Base-by-base conservation (phyloP, 2,888 invertebrate genomes). In the Dryadula phaetusa region DNA sequence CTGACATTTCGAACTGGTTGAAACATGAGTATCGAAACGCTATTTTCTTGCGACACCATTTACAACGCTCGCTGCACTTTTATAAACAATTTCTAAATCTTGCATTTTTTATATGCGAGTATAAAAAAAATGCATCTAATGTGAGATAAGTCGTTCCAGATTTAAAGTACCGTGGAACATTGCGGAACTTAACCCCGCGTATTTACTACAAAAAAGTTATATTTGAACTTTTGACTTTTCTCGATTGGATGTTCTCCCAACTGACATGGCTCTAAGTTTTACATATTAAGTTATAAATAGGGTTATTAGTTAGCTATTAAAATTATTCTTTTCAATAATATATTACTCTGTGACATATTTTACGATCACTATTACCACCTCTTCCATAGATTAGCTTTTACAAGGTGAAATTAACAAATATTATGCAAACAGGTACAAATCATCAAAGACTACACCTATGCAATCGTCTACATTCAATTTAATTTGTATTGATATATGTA, bases 1-100 rank as follows among this genome's bases (percentile, higher is more conserved):
- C 49, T 65, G 64, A 65, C 64, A 40, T 65, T 64, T 64, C 5
- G 12, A 46, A 60, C 40, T 32, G 42, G 42, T 58, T 47, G 47
- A 58, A 60, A 32, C 37, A 56, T 46, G 63, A 16, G 16, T 47
- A 60, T 58, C 47, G 58, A 40, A 60, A 52, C 20, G n/a, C 53
- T 32, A 1, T 25, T 64, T 46, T 40, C 18, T 58, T 47, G 16
- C 49, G 28, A 58, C 58, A 64, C 34, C 28, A 37, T 34, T 1
- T 12, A 12, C 16, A 49, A 28, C 25, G 37, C 3, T 6, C 20
- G 34, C 40, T 56, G 56, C 56, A 56, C 56, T 40, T 56, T 56
- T 40, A 8, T 14, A 40, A n/a, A 56, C 7, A 28, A 3, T 32
- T 32, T 32, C 6, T 32, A 7, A 32, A 32, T 12, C 1, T 37